Conservation (phyloP, 2,888 invertebrate species). For the Noctuana brunneofusca region DNA sequence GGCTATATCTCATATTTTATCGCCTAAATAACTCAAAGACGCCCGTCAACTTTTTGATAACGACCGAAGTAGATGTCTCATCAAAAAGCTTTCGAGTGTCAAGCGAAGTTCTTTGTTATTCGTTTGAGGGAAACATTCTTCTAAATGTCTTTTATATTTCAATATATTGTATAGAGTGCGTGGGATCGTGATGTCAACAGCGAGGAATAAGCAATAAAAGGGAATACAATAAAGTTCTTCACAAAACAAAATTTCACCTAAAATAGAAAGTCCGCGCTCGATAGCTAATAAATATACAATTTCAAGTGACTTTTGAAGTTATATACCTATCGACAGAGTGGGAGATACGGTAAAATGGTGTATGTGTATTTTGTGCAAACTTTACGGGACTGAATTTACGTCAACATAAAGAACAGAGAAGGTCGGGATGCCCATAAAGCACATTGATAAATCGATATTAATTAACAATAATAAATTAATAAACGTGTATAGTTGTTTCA, state of each 20-base stretch:
- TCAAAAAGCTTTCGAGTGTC: conserved; percentile 10
- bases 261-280: not conserved
- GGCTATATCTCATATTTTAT: conserved; percentile 29
- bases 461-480: too few relatives aligned
- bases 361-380: too few relatives aligned
- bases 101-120: conserved; percentile 19
- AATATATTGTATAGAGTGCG: conserved; percentile 5
- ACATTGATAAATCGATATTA: too few relatives aligned
- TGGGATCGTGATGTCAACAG: not conserved
- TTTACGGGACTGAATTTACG: too few relatives aligned
- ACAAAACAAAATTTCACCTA: not conserved
- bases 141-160: conserved; percentile 7
- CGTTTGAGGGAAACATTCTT: conserved; percentile 7
- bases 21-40: conserved; percentile 16
- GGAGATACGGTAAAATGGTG: too few relatives aligned
- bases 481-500: too few relatives aligned
- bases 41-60: conserved; percentile 16
- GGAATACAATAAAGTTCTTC: not conserved
- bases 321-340: too few relatives aligned
- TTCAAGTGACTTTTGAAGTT: too few relatives aligned
- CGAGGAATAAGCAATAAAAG: not conserved
- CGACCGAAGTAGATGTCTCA: conserved; percentile 2
- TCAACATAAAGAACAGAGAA: too few relatives aligned
- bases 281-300: too few relatives aligned
- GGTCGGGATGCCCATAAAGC: too few relatives aligned